Evolutionary conservation across 2,888 invertebrate genomes (phyloP), one percentile per base, ranked within the genome.

Genomic region (Apotomis betuletana): DNA sequence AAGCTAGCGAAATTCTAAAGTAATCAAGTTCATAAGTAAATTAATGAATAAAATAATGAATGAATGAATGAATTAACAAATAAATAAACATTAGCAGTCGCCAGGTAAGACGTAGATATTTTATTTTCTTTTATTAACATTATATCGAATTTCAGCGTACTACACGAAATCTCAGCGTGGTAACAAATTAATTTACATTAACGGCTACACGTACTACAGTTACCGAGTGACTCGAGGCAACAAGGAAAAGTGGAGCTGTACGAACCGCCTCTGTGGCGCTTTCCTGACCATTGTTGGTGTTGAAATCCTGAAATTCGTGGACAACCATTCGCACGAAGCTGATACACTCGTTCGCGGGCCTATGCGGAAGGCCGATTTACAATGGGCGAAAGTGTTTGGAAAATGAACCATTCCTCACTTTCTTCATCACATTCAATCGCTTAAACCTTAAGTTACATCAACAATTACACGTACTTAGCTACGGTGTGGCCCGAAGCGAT

Each of bases 131-230:
- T 1, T 27, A 27, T 27, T 27, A 27, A 27, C 27, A 27, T 27
- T 27, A 27, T 27, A 2, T 27, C 2, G 27, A 41, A 41, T 61
- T 61, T 36, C 63, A 68, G 72, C 55, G 9, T 62, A 57, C 27
- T 69, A 13, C 51, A 61, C 60, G n/a, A 54, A 13, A 38, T 74
- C 74, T 12, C 71, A 60, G 12, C 63, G 72, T 4, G 74, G 74
- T 2, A 65, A 69, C 36, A 51, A 64, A n/a, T 27, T 74, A 41
- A 61, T 73, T 3, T 54, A 15, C 27, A 27, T 72, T 6, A 36
- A 67, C 15, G 74, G 74, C 38, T 74, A 65, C 65, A 74, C 72
- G 4, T 74, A 67, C 63, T 74, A 72, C 65, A 13, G 49, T 13
- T 67, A 51, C 58, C 67, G 67, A 3, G 60, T 64, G 60, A 67